Base-by-base conservation (phyloP, 2,797 vertebrate species). In the Kryptopterus vitreolus region DNA sequence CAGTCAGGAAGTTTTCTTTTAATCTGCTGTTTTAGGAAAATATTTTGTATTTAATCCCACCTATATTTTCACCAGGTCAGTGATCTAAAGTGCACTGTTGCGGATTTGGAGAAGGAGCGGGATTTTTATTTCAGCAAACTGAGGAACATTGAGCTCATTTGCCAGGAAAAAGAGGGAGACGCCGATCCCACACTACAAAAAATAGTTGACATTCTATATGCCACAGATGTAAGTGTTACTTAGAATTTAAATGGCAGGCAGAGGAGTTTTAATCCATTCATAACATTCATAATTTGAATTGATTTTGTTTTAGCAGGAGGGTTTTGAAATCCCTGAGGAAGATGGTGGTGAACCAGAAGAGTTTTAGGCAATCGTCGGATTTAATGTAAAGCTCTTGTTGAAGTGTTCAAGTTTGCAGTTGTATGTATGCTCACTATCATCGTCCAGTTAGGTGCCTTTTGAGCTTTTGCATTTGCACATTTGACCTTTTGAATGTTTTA, bases 101-200 rank as follows among this genome's bases (percentile, higher is more conserved):
- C 94, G 87, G 94, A 95, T 71, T 90, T 95, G 90, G 95, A 96
- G 88, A 95, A 96, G 85, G 95, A 96, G 88, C 92, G 95, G 88
- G 94, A 96, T 84, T 96, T 96, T 92, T 96, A 96, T 88, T 96
- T 96, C 5, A 93, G 93, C 77, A 96, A 96, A 80, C 80, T 96
- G 89, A 92, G 95, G 86, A 95, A 95, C 88, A 96, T 96, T 76
- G 95, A 96, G 84, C 84, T 96, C 81, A 94, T 96, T 87, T 96
- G 95, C 84, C 95, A 96, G 86, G 95, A 96, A 86, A 95, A 94
- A 0, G 95, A 96, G 86, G 94, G 92, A 18, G 94, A 95, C 77
- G 93, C 92, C 11, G 94, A 96, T 78, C 93, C 95, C 15, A 94
- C 94, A n/a, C 85, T 96, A 85, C 94, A 95, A 87, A 94, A 89